Evolutionary conservation across 2,113 vertebrate species (phyloP).

Genomic region (Raphicerus campestris): DNA sequence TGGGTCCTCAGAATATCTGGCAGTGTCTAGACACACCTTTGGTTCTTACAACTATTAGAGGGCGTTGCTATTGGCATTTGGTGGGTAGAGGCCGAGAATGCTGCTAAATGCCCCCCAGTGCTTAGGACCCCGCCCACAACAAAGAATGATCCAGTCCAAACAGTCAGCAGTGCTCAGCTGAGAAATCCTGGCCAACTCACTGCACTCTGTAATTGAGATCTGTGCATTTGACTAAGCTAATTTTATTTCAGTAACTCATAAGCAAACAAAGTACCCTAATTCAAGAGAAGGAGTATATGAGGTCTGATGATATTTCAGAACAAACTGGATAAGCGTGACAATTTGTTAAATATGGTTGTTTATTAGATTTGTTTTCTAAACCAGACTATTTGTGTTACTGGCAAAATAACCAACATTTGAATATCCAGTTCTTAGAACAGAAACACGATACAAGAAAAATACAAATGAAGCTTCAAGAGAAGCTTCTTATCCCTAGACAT

Average conservation of each 20-base stretch:
- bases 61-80: background rate
- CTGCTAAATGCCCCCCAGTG: background rate
- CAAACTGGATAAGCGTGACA: background rate
- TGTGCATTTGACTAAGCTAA: slow-evolving; percentile 8
- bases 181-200: background rate
- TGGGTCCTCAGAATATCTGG: background rate
- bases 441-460: background rate
- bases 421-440: background rate
- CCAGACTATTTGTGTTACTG: background rate
- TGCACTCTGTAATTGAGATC: background rate
- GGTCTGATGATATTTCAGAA: background rate
- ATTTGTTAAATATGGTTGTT: background rate
- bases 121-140: background rate
- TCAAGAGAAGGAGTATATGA: background rate
- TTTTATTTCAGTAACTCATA: slow-evolving; percentile 27
- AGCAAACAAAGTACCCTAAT: slow-evolving; percentile 4
- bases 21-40: background rate
- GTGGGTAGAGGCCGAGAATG: background rate
- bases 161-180: background rate
- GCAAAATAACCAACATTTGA: slow-evolving; percentile 21
- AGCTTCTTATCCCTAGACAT: background rate
- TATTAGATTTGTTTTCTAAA: background rate
- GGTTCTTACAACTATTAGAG: background rate
- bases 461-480: background rate
- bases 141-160: background rate